phyloP scores from a whole-genome alignment of 2,113 vertebrate species.

The Cyprinodon tularosa region DNA sequence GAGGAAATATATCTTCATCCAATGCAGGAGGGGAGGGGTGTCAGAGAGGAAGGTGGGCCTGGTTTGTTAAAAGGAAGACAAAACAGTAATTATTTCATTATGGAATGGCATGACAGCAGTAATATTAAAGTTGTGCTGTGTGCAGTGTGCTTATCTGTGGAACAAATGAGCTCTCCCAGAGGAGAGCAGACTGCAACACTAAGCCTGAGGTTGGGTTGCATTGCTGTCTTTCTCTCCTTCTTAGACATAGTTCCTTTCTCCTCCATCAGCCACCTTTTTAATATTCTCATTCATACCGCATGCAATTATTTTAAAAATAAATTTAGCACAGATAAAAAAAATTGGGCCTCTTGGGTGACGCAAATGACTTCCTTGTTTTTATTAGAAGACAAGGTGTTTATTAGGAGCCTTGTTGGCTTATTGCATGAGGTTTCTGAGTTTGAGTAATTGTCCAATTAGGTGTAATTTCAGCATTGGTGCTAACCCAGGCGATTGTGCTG shows the following conservation, averaged over 20 bases:
- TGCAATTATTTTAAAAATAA: constrained; percentile 99
- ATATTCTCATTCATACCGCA: constrained; percentile 90
- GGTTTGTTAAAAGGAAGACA: constrained; percentile 67
- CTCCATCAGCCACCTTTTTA: constrained; percentile 84
- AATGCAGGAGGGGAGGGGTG: constrained; percentile 16
- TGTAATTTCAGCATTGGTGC: constrained; percentile 97
- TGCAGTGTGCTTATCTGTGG: constrained; percentile 81
- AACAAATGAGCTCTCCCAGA: constrained; percentile 87
- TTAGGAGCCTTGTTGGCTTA: constrained; percentile 97
- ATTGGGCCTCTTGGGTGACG: constrained; percentile 97
- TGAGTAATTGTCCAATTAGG: constrained; percentile 99
- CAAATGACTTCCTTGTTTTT: constrained; percentile 98
- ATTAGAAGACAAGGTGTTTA: constrained; percentile 99
- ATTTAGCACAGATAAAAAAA: constrained; percentile 89
- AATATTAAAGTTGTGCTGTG: constrained; percentile 79
- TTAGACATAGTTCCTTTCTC: constrained; percentile 61
- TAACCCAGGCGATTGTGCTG: constrained; percentile 90
- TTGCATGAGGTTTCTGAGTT: constrained; percentile 95
- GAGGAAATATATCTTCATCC: constrained; percentile 46
- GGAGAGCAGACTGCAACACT: constrained; percentile 85
- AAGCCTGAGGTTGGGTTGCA: constrained; percentile 85
- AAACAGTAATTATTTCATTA: constrained; percentile 86
- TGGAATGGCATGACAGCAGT: constrained; percentile 79
- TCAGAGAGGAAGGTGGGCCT: constrained; percentile 26
- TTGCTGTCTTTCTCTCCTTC: constrained; percentile 81